phyloP scores from a whole-genome alignment of 2,888 invertebrate genomes.

The Vanessa cardui region DNA sequence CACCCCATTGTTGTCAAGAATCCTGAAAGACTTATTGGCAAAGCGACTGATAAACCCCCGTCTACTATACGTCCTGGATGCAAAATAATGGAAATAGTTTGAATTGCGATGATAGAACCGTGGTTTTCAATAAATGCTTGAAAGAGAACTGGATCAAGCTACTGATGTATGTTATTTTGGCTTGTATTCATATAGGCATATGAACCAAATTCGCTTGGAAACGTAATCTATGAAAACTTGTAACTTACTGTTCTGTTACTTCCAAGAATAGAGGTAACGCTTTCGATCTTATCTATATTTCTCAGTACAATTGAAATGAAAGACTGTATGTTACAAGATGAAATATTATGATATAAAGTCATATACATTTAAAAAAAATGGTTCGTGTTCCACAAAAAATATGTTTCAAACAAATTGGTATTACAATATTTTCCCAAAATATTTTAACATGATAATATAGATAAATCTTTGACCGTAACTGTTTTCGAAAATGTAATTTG shows the following conservation, averaged over 20 bases:
- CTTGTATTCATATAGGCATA: neutral
- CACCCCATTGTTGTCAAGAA: conserved; percentile 49
- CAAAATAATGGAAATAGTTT: conserved; percentile 45
- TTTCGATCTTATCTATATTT: conserved; percentile 25
- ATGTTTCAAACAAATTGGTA: too few relatives aligned
- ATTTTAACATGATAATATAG: too few relatives aligned
- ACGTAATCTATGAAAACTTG: conserved; percentile 2
- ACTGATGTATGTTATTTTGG: conserved; percentile 8
- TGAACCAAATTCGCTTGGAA: neutral
- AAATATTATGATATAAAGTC: conserved; percentile 1
- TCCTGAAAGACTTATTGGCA: conserved; percentile 54
- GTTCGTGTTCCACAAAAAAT: too few relatives aligned
- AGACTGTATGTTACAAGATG: neutral
- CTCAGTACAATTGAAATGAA: conserved; percentile 19
- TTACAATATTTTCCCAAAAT: too few relatives aligned
- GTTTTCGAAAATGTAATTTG: too few relatives aligned
- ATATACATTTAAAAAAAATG: neutral
- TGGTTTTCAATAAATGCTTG: conserved; percentile 32
- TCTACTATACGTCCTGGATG: conserved; percentile 37
- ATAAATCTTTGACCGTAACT: too few relatives aligned
- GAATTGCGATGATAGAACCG: conserved; percentile 37
- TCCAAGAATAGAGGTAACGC: conserved; percentile 16
- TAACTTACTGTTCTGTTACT: conserved; percentile 15
- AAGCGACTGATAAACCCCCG: conserved; percentile 53
- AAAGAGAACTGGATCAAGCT: conserved; percentile 31